These are phyloP conservation scores for Stenodera caucasica DNA, from an alignment of 2,888 invertebrate species.

Conservation along the genomic window DNA sequence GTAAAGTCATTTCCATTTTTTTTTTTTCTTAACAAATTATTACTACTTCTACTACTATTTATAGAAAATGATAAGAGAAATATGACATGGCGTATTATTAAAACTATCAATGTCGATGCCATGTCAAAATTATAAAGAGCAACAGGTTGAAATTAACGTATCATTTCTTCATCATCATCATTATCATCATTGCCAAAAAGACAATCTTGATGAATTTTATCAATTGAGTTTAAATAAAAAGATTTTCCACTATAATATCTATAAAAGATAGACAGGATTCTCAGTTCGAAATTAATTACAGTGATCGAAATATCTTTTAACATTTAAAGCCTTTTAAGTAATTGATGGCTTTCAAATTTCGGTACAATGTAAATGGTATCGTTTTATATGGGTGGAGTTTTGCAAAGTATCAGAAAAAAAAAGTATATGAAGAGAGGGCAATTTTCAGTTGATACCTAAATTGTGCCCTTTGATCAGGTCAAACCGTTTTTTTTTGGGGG, in stretches of 20 bases:
- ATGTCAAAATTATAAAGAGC: slow-evolving; percentile 12
- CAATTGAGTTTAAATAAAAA: slow-evolving; percentile 1
- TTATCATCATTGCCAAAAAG: slow-evolving; percentile 17
- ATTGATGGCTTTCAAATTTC: slow-evolving; percentile 31
- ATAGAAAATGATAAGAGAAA: slow-evolving; percentile 4
- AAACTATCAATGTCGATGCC: slow-evolving; percentile 15
- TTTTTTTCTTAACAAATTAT: neutral
- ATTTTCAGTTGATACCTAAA: slow-evolving; percentile 7
- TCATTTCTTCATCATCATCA: slow-evolving; percentile 12
- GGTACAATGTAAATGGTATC: slow-evolving; percentile 11
- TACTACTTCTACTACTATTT: neutral
- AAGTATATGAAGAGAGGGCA: neutral
- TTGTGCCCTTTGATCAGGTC: slow-evolving; percentile 6
- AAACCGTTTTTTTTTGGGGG: neutral
- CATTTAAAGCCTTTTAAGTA: slow-evolving; percentile 34
- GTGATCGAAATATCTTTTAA: slow-evolving; percentile 25
- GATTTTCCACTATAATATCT: neutral
- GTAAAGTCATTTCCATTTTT: slow-evolving; percentile 23
- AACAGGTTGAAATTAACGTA: slow-evolving; percentile 31
- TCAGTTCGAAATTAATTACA: slow-evolving; percentile 27
- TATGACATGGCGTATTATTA: slow-evolving; percentile 24
- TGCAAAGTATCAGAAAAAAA: slow-evolving; percentile 14
- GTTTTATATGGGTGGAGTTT: slow-evolving; percentile 14
- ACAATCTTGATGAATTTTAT: slow-evolving; percentile 1
- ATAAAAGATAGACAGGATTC: slow-evolving; percentile 12